Base-by-base conservation (phyloP, 2,888 invertebrate genomes). In the Drosophila anomelani region DNA sequence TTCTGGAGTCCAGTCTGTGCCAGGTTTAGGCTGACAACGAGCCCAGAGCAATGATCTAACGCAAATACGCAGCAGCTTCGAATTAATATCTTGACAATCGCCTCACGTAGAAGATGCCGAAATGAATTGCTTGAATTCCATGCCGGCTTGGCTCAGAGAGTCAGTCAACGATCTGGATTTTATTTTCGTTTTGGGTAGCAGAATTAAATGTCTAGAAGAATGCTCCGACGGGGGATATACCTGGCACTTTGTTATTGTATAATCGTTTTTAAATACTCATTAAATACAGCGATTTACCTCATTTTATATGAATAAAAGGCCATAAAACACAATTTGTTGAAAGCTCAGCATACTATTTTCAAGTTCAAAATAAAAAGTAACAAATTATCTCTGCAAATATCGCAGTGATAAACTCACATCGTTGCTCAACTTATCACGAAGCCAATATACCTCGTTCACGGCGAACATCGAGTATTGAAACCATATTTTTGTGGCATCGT, bases 1-100 rank as follows among this genome's bases (percentile, higher is more conserved):
- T 81, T 44, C 43, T 81, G 32, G 75, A 81, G 46, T 57, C 49
- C 32, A 78, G 64, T 61, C 34, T 82, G n/a, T 81, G 73, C 38
- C 83, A 76, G 17, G 44, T 79, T 49, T 83, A 69, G 59, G 26
- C 23, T 7, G 36, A 34, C 57, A 46, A 38, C 32, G 62, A 54
- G 38, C 13, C 23, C 47, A 53, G 43, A 58, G 32, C 44, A 53
- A 53, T 66, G 51, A 46, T 34, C 62, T 32, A 55, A 68, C 38
- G 2, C 15, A 70, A 56, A 53, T 72, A 29, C 53, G 58, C 55
- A 58, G 38, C 54, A 43, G 29, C 41, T 41, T 23, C 3, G 12
- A 29, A 17, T 41, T 17, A 47, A 17, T 29, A 26, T 29, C 23
- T 66, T 53, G 34, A 36, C 39, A 72, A 26, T 46, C 71, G 10